A percentile compares a stretch with the other conserved stretches of the same genome.
phyloP scores from a whole-genome alignment of 2,888 invertebrate species.

The Seira musarum region DNA sequence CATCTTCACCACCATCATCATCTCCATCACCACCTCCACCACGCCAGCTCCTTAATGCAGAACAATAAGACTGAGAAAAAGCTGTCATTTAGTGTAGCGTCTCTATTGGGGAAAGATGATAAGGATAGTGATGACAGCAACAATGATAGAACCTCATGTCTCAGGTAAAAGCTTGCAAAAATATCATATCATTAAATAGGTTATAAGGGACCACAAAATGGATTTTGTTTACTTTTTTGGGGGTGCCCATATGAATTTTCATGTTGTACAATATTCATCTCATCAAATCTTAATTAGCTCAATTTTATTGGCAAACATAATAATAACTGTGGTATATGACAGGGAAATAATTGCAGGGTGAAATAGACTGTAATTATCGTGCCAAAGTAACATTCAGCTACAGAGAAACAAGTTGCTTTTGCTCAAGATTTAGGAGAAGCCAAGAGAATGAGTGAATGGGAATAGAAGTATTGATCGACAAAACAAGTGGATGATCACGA shows the following conservation, averaged over 20 bases:
- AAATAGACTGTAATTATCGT: slow-evolving; percentile 43
- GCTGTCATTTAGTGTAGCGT: slow-evolving; percentile 70
- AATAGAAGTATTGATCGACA: slow-evolving; percentile 3
- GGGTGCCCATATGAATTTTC: too few relatives aligned
- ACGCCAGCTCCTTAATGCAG: slow-evolving; percentile 66
- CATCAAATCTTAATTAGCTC: slow-evolving; percentile 45
- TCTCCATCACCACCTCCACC: slow-evolving; percentile 61
- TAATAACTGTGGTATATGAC: slow-evolving; percentile 36
- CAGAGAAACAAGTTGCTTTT: slow-evolving; percentile 35
- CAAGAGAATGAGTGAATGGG: too few relatives aligned
- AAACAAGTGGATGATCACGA: slow-evolving; percentile 3
- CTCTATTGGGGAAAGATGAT: slow-evolving; percentile 68
- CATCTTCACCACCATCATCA: slow-evolving; percentile 64
- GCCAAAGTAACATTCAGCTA: slow-evolving; percentile 36
- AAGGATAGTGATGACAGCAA: slow-evolving; percentile 69
- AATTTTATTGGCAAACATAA: slow-evolving; percentile 30
- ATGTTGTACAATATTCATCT: background rate
- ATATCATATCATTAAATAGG: background rate
- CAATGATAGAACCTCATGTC: slow-evolving; percentile 68
- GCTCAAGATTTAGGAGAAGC: background rate
- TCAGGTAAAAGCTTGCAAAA: slow-evolving; percentile 63
- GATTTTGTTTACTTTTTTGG: background rate
- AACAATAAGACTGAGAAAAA: slow-evolving; percentile 70
- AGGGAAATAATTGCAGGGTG: slow-evolving; percentile 40
- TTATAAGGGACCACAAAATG: background rate